phyloP scores from a whole-genome alignment of 2,113 vertebrate genomes.

The Telmatochromis sp. region DNA sequence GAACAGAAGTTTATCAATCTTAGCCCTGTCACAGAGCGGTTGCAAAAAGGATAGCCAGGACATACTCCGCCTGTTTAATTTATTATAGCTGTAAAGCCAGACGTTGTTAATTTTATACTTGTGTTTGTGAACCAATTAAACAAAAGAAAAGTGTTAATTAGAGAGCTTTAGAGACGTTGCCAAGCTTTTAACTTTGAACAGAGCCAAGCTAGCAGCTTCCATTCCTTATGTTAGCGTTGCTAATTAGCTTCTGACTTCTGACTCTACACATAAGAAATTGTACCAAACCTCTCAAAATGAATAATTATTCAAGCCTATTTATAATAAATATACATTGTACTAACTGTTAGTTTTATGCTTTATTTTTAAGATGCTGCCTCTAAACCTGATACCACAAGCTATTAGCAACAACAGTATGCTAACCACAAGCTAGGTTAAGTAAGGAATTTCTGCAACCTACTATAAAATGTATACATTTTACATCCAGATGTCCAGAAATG shows the following conservation, averaged over 20 bases:
- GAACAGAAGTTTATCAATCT: neutral
- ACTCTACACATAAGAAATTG: neutral
- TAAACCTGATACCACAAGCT: neutral
- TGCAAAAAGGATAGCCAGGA: neutral
- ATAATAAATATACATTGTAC: neutral
- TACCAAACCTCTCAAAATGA: neutral
- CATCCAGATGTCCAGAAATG: fast-evolving
- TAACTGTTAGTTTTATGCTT: fast-evolving
- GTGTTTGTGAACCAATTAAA: neutral
- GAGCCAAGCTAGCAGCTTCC: neutral
- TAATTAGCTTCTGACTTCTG: neutral
- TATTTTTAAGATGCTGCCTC: neutral
- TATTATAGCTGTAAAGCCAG: neutral
- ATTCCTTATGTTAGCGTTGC: neutral
- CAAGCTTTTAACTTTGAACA: neutral
- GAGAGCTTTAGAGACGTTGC: neutral
- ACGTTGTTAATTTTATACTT: neutral
- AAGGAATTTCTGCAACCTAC: neutral
- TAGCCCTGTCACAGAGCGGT: neutral
- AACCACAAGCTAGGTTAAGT: neutral
- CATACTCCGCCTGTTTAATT: neutral
- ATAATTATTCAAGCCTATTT: neutral
- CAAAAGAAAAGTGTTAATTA: neutral
- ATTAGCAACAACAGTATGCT: neutral
- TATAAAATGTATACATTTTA: neutral